phyloP scores from a whole-genome alignment of 2,797 vertebrate genomes.

The Otolemur crassicaudatus region DNA sequence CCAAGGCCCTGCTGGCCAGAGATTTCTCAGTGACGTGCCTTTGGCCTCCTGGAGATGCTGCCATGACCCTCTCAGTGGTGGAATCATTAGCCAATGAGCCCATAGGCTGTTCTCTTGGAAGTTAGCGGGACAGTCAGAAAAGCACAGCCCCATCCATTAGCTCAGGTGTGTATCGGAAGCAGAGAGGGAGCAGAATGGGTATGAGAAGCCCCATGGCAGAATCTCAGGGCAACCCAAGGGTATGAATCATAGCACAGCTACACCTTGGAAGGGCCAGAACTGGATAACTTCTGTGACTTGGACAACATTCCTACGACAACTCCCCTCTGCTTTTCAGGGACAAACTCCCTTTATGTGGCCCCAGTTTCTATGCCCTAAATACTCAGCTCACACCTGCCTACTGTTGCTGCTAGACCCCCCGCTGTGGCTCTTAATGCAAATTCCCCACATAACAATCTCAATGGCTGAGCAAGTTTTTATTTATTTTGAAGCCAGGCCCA shows the following conservation, averaged over 20 bases:
- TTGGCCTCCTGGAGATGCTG: background rate
- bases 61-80: too few relatives aligned
- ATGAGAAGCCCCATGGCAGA: accelerated
- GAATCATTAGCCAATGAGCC: background rate
- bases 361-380: background rate
- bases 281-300: background rate
- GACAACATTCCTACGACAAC: background rate
- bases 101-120: background rate
- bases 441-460: background rate
- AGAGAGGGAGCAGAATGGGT: background rate
- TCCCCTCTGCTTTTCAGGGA: background rate
- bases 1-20: background rate
- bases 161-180: background rate
- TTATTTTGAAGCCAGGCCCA: background rate
- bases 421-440: accelerated
- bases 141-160: background rate
- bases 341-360: background rate
- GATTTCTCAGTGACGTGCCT: background rate
- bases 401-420: accelerated
- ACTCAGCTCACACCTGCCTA: background rate
- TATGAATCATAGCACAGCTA: background rate
- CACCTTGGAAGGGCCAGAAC: background rate
- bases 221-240: background rate
- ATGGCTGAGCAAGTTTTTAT: background rate
- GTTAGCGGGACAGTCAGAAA: background rate